These are phyloP conservation scores for Epirrhoe alternata DNA, from an alignment of 2,888 invertebrate genomes.

Conservation along the genomic window DNA sequence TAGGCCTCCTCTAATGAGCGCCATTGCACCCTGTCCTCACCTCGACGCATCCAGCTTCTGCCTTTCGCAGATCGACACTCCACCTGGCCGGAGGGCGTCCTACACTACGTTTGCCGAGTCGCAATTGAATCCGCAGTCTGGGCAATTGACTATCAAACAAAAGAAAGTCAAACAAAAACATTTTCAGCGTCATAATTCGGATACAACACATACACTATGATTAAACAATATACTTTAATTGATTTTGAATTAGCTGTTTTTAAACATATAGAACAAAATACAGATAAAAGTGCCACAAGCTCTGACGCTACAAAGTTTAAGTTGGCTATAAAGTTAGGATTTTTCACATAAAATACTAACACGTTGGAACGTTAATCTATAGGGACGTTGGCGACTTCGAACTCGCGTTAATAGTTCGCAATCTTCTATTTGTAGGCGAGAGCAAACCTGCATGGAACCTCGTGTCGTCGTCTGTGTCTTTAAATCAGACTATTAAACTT, in stretches of 20 bases:
- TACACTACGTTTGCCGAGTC: no score
- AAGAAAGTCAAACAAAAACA: constrained; percentile 14
- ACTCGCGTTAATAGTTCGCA: constrained; percentile 64
- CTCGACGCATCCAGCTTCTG: no score
- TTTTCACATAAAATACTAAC: constrained; percentile 48
- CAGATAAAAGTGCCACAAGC: constrained; percentile 26
- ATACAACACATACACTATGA: neutral
- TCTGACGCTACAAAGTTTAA: constrained; percentile 43
- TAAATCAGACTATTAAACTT: neutral
- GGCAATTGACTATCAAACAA: constrained; percentile 10
- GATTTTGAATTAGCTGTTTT: neutral
- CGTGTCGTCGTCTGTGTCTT: constrained; percentile 1
- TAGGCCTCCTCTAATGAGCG: no score
- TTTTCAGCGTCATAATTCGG: neutral
- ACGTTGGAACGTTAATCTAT: constrained; percentile 50
- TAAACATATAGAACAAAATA: constrained; percentile 35
- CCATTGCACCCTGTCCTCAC: no score
- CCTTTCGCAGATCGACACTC: no score
- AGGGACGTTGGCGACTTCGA: constrained; percentile 47
- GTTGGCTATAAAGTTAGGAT: constrained; percentile 46
- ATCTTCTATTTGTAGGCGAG: constrained; percentile 58
- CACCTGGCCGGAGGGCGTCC: no score
- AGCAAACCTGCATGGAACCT: constrained; percentile 57
- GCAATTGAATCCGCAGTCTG: no score
- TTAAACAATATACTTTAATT: neutral